Conservation (phyloP, 2,113 vertebrate genomes). For the Datnioides undecimradiatus region DNA sequence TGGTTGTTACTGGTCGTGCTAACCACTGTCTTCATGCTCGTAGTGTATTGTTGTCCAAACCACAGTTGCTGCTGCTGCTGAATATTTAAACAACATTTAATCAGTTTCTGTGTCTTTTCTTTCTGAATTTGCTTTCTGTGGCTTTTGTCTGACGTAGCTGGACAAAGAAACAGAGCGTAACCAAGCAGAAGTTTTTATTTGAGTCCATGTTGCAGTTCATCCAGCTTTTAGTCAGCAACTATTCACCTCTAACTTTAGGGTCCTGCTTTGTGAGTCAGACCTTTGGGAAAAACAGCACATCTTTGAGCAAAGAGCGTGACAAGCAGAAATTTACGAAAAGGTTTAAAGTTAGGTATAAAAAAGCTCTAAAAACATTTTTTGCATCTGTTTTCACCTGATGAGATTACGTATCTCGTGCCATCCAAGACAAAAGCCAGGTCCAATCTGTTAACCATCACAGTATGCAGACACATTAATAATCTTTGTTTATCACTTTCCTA, state of each 20-base stretch:
- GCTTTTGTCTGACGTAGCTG: slow-evolving; percentile 19
- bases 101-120: slow-evolving; percentile 14
- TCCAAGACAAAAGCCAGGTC: slow-evolving; percentile 56
- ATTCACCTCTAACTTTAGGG: slow-evolving; percentile 44
- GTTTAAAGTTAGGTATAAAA: neutral
- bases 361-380: too few relatives aligned
- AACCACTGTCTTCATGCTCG: neutral
- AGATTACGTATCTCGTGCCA: neutral
- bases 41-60: slow-evolving; percentile 18
- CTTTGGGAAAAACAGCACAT: slow-evolving; percentile 17
- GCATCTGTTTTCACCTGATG: slow-evolving; percentile 9
- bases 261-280: slow-evolving; percentile 18
- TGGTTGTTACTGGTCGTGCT: slow-evolving; percentile 9
- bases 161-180: neutral
- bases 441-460: slow-evolving; percentile 34
- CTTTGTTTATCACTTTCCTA: slow-evolving; percentile 54
- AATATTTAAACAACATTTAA: slow-evolving; percentile 19
- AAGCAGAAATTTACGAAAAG: neutral
- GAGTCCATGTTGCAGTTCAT: slow-evolving; percentile 24
- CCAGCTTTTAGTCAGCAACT: slow-evolving; percentile 36
- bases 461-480: slow-evolving; percentile 53
- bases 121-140: slow-evolving; percentile 7
- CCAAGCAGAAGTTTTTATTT: slow-evolving; percentile 18
- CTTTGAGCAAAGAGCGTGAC: neutral
- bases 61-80: slow-evolving; percentile 1